phyloP scores from a whole-genome alignment of 2,888 invertebrate species.

The Notodonta dromedarius region DNA sequence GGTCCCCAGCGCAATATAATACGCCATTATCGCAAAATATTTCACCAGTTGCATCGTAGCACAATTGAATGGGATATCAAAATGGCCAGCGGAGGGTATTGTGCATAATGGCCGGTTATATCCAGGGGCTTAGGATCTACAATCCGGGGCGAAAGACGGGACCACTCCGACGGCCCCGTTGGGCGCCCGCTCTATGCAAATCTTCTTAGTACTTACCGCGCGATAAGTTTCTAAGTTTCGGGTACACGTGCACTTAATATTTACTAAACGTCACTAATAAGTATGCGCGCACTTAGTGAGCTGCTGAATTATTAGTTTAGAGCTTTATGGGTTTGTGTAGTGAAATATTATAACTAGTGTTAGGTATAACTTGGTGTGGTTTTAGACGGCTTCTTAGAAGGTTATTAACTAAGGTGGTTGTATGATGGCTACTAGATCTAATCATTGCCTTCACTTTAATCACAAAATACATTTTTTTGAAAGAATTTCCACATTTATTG shows the following conservation, averaged over 20 bases:
- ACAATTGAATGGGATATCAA: conserved; percentile 37
- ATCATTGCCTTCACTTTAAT: no score
- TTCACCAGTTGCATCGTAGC: conserved; percentile 27
- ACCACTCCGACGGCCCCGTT: conserved; percentile 14
- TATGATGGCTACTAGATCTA: no score
- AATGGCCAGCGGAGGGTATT: conserved; percentile 27
- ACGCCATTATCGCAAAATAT: conserved; percentile 27
- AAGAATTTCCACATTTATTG: no score
- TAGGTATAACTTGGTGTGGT: background rate
- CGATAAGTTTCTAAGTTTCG: conserved; percentile 28
- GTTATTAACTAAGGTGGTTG: background rate
- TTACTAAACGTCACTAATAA: conserved; percentile 23
- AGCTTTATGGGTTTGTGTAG: background rate
- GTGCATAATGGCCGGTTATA: conserved; percentile 27
- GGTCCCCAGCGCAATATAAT: conserved; percentile 9
- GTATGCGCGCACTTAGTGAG: background rate
- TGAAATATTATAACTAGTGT: background rate
- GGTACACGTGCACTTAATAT: conserved; percentile 33
- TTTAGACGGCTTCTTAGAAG: background rate
- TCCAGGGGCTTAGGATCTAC: conserved; percentile 19
- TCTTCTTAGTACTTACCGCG: conserved; percentile 41
- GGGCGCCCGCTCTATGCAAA: conserved; percentile 30
- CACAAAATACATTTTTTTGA: no score
- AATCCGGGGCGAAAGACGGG: conserved; percentile 6
- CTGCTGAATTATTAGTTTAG: background rate